Evolutionary conservation across 1,140 invertebrate species (phyloP), one percentile per base, ranked within the genome.

Genomic region (Pollicipes pollicipes): DNA sequence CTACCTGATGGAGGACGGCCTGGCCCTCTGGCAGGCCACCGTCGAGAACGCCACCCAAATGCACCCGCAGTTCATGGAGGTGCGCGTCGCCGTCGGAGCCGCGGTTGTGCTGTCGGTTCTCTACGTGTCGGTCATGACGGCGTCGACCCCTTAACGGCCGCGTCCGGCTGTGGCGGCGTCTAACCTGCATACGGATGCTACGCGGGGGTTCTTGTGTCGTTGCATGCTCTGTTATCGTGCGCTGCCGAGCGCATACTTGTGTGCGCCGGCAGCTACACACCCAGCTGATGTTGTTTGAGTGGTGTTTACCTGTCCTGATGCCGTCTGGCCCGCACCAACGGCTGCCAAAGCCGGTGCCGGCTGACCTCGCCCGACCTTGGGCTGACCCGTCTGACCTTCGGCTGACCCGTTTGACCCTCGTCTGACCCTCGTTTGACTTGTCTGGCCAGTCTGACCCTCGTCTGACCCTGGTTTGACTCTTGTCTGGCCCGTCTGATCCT

Each of bases 1-100:
- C 63, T 96, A 96, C 80, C 83, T 96, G 66, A 80, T 95, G 73
- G 93, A 97, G 80, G 94, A 98, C 81, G 93, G 91, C 0, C 82
- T 97, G 37, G 88, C 92, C 75, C 83, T 98, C 69, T 97, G 94
- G 93, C 81, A 88, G 69, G 86, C 88, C 4, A 84, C 93, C 24
- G 80, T 98, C 69, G 87, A 93, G 77, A 89, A 90, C 76, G 84
- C 88, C 1, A 82, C 87, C 0, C 76, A 72, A 26, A 74, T 78
- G 26, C 77, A 77, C 68, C 74, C 76, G 26, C 73, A 76, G 31
- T 82, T 93, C 63, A 80, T 95, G 75, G 82, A 86, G 72, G 81
- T 96, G 24, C 95, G 69, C 81, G 95, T 74, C 88, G 89, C 91
- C 79, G 79, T 30, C 3, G 21, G 8, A 8, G 37, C 3, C 27